Conservation (phyloP, 2,888 invertebrate species). For the Chrysolina oricalcia region DNA sequence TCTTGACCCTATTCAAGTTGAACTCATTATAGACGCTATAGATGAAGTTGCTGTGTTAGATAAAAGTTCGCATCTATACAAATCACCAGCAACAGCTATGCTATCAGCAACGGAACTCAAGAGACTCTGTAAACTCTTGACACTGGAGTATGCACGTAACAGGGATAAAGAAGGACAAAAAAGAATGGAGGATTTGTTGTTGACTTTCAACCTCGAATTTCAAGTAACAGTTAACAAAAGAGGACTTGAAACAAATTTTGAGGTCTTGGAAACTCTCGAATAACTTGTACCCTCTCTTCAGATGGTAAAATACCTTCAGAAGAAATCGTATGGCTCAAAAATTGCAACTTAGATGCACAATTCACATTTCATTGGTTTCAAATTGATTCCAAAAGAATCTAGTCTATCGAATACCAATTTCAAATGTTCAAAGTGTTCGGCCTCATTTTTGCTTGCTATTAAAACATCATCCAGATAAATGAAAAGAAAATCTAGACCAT, state of each 20-base stretch:
- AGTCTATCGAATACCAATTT: too few species aligned
- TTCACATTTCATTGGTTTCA: too few species aligned
- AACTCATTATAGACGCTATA: conserved; percentile 22
- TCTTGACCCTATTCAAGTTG: conserved; percentile 6
- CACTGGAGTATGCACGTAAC: conserved; percentile 6
- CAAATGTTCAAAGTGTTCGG: too few species aligned
- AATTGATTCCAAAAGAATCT: too few species aligned
- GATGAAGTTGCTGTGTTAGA: conserved; percentile 18
- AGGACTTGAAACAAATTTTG: conserved; percentile 34
- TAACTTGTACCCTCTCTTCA: too few species aligned
- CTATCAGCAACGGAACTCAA: conserved; percentile 22
- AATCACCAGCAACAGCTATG: conserved; percentile 13
- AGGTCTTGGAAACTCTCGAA: too few species aligned
- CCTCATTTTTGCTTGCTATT: too few species aligned
- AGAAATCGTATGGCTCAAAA: too few species aligned
- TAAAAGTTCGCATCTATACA: conserved; percentile 8
- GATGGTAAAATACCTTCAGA: too few species aligned
- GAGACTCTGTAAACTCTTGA: conserved; percentile 19
- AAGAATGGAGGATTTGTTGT: conserved; percentile 31
- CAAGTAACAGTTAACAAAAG: conserved; percentile 38
- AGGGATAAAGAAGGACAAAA: conserved; percentile 9
- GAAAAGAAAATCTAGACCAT: too few species aligned
- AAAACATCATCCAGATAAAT: too few species aligned
- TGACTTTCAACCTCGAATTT: conserved; percentile 32
- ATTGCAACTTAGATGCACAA: too few species aligned